Evolutionary conservation across 2,113 vertebrate species (phyloP), one percentile per base, ranked within the genome.

Genomic region (Chionis minor): DNA sequence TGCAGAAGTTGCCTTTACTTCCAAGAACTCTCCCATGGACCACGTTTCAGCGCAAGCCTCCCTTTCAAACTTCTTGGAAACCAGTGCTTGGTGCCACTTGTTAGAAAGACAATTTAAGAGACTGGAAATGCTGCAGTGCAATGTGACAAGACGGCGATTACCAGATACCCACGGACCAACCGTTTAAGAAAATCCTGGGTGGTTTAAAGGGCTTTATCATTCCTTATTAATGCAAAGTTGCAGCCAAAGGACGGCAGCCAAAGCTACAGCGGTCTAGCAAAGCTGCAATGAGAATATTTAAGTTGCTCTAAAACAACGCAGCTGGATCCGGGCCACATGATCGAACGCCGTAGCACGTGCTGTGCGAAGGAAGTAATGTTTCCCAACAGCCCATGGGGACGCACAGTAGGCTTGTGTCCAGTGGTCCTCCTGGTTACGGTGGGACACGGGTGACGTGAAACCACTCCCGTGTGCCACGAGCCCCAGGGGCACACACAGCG

Each of bases 391-490:
- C 71, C 33, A 0, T 17, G 1, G 96, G 81, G 92, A 81, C 20
- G 1, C 49, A 0, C 1, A 0, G 26, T 2, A 33, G 61, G 45
- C 59, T 65, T 3, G 2, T 17, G 22, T 3, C 59, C 33, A 17
- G 14, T 28, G 61, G 35, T 45, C 45, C 67, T 52, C 13, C 73
- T 5, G 30, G 33, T 2, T 52, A 49, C 2, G 0, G 8, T 1
- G 13, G 0, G 8, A 5, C 71, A 33, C 11, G 6, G 0, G 45
- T 0, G 4, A 10, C 1, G 32, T 2, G n/a, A 35, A 30, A 45
- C 30, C 61, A 14, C 2, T 5, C 17, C n/a, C 4, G 44, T 0
- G 62, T 33, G 85, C 54, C 70, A 61, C 27, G 47, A 35, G 62
- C 47, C 42, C 35, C 35, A 5, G 10, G 49, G 28, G 62, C 79